A percentile compares a stretch with the other conserved stretches of the same genome.
phyloP scores from a whole-genome alignment of 2,888 invertebrate species.

The Pandemis cinnamomeana region DNA sequence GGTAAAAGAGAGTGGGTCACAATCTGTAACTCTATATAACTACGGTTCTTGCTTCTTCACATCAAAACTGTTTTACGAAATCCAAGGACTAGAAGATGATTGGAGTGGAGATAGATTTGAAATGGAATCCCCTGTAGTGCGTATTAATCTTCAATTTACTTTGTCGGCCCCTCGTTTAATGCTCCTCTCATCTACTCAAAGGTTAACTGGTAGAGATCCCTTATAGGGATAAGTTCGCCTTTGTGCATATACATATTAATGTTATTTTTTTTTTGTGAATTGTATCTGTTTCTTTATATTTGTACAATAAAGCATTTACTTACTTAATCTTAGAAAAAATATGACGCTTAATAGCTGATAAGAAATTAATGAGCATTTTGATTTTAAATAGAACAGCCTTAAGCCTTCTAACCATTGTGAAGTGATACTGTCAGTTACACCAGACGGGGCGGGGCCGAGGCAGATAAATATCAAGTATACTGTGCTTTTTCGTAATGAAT shows the following conservation, averaged over 20 bases:
- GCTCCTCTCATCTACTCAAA: no score
- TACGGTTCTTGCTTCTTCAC: slow-evolving; percentile 71
- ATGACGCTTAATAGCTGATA: neutral
- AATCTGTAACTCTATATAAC: slow-evolving; percentile 69
- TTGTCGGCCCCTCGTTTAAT: no score
- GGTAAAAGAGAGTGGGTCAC: slow-evolving; percentile 61
- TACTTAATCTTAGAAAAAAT: neutral
- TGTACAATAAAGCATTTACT: no score
- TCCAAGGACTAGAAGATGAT: slow-evolving; percentile 73
- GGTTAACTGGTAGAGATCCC: no score
- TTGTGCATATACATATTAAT: no score
- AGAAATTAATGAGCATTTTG: neutral
- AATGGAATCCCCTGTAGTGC: slow-evolving; percentile 68
- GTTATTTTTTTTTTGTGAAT: no score
- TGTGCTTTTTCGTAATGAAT: slow-evolving; percentile 70
- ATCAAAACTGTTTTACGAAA: slow-evolving; percentile 65
- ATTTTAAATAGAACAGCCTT: slow-evolving; percentile 66
- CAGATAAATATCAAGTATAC: slow-evolving; percentile 69
- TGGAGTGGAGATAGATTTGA: slow-evolving; percentile 65
- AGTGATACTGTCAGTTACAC: slow-evolving; percentile 65
- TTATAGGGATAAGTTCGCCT: no score
- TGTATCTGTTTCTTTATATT: no score
- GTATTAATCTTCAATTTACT: slow-evolving; percentile 46
- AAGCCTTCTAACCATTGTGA: slow-evolving; percentile 70
- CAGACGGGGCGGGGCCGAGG: slow-evolving; percentile 71